phyloP scores from a whole-genome alignment of 2,888 invertebrate genomes.

The Parnassius orleans region DNA sequence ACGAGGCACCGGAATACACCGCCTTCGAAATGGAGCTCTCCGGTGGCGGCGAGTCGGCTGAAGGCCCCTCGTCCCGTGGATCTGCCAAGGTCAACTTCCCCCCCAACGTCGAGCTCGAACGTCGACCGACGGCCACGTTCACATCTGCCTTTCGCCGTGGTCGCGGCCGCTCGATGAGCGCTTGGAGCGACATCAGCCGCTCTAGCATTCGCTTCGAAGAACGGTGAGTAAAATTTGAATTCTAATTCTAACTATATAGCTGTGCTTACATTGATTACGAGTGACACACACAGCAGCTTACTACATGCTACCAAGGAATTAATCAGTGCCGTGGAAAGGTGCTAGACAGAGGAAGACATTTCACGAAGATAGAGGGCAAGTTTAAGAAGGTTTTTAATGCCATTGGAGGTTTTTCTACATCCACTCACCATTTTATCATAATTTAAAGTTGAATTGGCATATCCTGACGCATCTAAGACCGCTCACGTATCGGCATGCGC shows the following conservation, averaged over 20 bases:
- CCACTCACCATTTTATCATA: conserved; percentile 52
- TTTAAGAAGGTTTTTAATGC: conserved; percentile 11
- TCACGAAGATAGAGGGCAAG: not conserved
- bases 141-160: conserved; percentile 75
- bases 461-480: conserved; percentile 53
- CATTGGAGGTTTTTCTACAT: conserved; percentile 41
- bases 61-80: conserved; percentile 69
- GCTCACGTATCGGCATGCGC: conserved; percentile 53
- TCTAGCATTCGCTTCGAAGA: conserved; percentile 91
- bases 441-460: conserved; percentile 10
- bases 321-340: conserved; percentile 4
- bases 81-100: conserved; percentile 85
- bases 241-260: not conserved
- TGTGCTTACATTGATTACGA: conserved; percentile 7
- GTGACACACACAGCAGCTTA: conserved; percentile 2
- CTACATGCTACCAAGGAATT: conserved; percentile 6
- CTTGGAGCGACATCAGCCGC: conserved; percentile 92
- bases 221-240: conserved; percentile 72
- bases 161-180: conserved; percentile 89
- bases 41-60: conserved; percentile 65
- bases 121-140: conserved; percentile 67
- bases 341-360: conserved; percentile 7
- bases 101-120: conserved; percentile 76
- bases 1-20: conserved; percentile 66
- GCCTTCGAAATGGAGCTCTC: conserved; percentile 73